A percentile compares a stretch with the other conserved stretches of the same genome.
These are phyloP conservation scores for Apus apus DNA, from an alignment of 2,113 vertebrate species.

Conservation along the genomic window DNA sequence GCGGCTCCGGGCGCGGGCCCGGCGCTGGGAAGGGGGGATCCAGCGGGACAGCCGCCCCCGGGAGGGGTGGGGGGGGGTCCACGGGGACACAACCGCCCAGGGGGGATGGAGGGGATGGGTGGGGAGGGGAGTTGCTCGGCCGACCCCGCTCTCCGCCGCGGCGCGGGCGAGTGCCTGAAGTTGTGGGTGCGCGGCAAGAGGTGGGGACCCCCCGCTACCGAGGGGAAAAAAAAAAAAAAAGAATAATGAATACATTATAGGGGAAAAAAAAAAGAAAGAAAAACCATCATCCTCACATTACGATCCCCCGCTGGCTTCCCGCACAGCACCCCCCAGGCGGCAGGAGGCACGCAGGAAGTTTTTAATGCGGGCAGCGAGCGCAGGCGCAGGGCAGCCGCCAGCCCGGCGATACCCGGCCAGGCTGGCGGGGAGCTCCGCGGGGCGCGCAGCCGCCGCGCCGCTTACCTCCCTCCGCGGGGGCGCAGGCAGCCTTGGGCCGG, in stretches of 20 bases:
- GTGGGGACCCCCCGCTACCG: not conserved
- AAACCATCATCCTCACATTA: not conserved
- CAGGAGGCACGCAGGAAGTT: conserved; percentile 66
- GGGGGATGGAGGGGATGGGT: not conserved
- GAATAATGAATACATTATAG: too few species aligned
- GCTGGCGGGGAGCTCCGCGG: not conserved
- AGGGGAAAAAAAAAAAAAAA: not conserved
- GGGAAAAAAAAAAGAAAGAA: too few species aligned
- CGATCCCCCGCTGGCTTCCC: not conserved
- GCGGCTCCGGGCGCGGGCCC: not conserved
- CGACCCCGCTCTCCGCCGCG: not conserved
- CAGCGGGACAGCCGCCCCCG: not conserved
- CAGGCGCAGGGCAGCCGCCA: conserved; percentile 63
- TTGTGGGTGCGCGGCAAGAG: not conserved
- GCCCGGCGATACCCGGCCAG: not conserved
- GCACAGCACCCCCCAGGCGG: conserved; percentile 16
- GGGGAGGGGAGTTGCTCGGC: not conserved
- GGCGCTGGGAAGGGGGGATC: not conserved
- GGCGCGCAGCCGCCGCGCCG: not conserved
- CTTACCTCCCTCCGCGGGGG: conserved; percentile 14
- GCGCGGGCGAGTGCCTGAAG: not conserved
- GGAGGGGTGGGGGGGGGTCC: not conserved
- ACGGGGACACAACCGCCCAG: not conserved
- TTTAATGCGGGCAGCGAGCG: conserved; percentile 55
- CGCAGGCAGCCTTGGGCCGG: not conserved